phyloP scores from a whole-genome alignment of 1,140 invertebrate genomes.

The Lineus longissimus region DNA sequence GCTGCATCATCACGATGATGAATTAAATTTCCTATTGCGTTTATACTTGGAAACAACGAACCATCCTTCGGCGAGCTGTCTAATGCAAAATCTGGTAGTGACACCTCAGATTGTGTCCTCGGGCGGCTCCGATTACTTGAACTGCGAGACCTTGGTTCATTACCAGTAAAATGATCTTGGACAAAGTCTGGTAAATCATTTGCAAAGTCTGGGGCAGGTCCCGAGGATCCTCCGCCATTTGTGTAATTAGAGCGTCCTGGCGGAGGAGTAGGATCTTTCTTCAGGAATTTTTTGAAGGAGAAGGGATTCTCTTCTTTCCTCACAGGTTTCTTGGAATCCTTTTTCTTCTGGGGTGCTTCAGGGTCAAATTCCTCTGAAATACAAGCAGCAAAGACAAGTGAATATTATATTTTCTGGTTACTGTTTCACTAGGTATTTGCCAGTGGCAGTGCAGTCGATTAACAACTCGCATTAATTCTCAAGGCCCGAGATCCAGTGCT shows the following conservation, averaged over 20 bases:
- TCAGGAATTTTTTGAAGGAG: conserved; percentile 46
- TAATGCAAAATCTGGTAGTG: conserved; percentile 34
- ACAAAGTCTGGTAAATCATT: conserved; percentile 47
- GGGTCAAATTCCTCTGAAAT: background rate
- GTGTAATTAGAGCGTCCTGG: conserved; percentile 4
- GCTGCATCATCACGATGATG: background rate
- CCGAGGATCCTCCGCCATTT: background rate
- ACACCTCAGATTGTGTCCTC: conserved; percentile 15
- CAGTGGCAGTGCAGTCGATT: background rate
- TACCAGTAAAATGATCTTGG: conserved; percentile 36
- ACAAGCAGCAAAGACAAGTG: background rate
- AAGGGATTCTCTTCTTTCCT: conserved; percentile 40
- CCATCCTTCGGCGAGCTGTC: background rate
- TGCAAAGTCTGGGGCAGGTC: conserved; percentile 30
- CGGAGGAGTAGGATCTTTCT: conserved; percentile 17
- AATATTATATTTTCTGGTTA: background rate
- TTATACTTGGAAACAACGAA: background rate
- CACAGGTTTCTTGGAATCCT: background rate
- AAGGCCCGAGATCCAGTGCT: background rate
- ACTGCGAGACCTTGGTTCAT: background rate
- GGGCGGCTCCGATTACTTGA: conserved; percentile 11
- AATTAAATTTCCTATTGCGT: background rate
- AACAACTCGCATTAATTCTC: background rate
- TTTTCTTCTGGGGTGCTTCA: background rate
- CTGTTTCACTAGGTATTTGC: background rate